Conservation (phyloP, 2,888 invertebrate species). For the Griposia aprilina region DNA sequence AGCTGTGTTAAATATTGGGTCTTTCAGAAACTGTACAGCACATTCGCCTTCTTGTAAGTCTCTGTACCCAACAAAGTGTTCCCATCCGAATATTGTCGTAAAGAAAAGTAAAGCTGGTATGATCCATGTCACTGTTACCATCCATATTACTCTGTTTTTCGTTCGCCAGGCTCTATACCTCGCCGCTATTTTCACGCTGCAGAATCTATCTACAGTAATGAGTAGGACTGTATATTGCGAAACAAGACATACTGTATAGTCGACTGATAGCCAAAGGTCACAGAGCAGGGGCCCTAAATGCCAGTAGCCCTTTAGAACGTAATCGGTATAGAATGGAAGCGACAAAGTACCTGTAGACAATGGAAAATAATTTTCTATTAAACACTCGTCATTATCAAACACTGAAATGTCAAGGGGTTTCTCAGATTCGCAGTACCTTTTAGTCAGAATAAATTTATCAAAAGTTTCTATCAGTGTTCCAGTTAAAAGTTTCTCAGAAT, state of each 20-base stretch:
- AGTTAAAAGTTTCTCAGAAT: conserved; percentile 34
- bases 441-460: conserved; percentile 34
- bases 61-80: conserved; percentile 98
- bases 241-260: conserved; percentile 99
- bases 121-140: conserved; percentile 99
- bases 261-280: conserved; percentile 99
- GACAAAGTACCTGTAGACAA: conserved; percentile 96
- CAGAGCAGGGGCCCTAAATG: conserved; percentile 98
- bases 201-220: conserved; percentile 99
- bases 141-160: conserved; percentile 97
- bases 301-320: conserved; percentile 99
- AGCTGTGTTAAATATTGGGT: conserved; percentile 99
- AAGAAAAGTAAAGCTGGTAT: conserved; percentile 99
- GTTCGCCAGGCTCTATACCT: conserved; percentile 99
- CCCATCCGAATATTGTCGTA: conserved; percentile 99
- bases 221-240: conserved; percentile 99
- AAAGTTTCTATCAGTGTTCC: conserved; percentile 29
- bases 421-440: conserved; percentile 41
- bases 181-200: conserved; percentile 99
- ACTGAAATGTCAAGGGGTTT: conserved; percentile 54
- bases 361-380: conserved; percentile 61
- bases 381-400: conserved; percentile 53
- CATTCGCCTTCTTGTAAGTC: conserved; percentile 97
- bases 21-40: conserved; percentile 99
- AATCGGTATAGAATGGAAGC: conserved; percentile 99